Evolutionary conservation across 2,797 vertebrate species (phyloP).

Genomic region (Poecilia velifera): DNA sequence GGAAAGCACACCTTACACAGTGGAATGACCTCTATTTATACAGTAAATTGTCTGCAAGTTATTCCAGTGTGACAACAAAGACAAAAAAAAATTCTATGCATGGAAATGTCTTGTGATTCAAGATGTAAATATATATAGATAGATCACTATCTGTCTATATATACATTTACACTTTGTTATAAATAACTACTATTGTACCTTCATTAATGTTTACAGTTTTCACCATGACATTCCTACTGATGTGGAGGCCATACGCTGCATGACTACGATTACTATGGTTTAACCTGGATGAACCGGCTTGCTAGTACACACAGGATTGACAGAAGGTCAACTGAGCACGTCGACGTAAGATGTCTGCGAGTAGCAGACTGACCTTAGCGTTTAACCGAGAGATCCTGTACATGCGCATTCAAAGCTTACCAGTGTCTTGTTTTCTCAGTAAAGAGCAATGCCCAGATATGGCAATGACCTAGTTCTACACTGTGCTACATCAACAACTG

Average conservation of each 20-base stretch:
- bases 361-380: constrained; percentile 48
- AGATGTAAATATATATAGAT: constrained; percentile 46
- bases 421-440: constrained; percentile 55
- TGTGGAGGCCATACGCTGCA: constrained; percentile 71
- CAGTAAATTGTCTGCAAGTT: constrained; percentile 71
- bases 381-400: constrained; percentile 37
- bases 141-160: constrained; percentile 49
- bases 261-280: constrained; percentile 62
- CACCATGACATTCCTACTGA: constrained; percentile 64
- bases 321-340: constrained; percentile 53
- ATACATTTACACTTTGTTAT: constrained; percentile 69
- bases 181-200: constrained; percentile 71
- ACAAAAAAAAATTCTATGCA: constrained; percentile 75
- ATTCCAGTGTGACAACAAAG: constrained; percentile 58
- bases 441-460: constrained; percentile 39
- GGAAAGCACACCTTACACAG: constrained; percentile 80
- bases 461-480: constrained; percentile 42
- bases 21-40: constrained; percentile 80
- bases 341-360: constrained; percentile 30
- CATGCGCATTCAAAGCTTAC: constrained; percentile 33
- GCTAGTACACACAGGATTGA: constrained; percentile 45
- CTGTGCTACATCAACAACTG: constrained; percentile 41
- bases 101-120: constrained; percentile 78
- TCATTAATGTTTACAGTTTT: constrained; percentile 73
- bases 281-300: constrained; percentile 57